Evolutionary conservation across 2,888 invertebrate genomes (phyloP).

Genomic region (Stenodera caucasica): DNA sequence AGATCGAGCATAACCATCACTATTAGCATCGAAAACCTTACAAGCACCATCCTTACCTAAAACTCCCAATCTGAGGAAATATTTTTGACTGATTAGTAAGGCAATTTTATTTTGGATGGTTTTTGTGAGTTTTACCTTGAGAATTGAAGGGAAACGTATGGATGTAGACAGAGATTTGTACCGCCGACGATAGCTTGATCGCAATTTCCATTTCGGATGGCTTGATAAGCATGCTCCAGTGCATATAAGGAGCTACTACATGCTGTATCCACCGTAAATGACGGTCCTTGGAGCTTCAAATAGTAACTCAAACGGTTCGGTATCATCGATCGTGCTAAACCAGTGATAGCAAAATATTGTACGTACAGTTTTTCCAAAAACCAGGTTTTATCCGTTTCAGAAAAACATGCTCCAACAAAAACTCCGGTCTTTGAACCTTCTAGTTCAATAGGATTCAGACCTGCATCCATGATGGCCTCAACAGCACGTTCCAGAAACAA

Average conservation of each 20-base stretch:
- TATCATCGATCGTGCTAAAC: constrained; percentile 80
- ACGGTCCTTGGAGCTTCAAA: no score
- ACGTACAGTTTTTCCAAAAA: constrained; percentile 70
- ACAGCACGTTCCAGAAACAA: constrained; percentile 63
- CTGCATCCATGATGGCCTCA: constrained; percentile 66
- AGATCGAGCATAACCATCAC: constrained; percentile 81
- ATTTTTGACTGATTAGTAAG: neutral
- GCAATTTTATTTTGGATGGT: neutral
- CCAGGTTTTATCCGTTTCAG: constrained; percentile 76
- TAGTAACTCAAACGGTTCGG: constrained; percentile 88
- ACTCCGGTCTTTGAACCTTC: constrained; percentile 77
- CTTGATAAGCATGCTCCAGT: constrained; percentile 77
- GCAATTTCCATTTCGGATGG: constrained; percentile 78
- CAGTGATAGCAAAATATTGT: constrained; percentile 59
- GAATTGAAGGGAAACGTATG: constrained; percentile 87
- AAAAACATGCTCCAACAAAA: constrained; percentile 76
- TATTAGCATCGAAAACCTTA: constrained; percentile 85
- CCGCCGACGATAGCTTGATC: constrained; percentile 91
- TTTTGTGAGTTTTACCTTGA: constrained; percentile 58
- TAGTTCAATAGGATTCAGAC: constrained; percentile 69
- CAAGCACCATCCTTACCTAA: constrained; percentile 84
- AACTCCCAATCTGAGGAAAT: constrained; percentile 64
- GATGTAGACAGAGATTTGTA: constrained; percentile 82
- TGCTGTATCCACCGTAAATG: constrained; percentile 86
- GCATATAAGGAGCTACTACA: constrained; percentile 94